Evolutionary conservation across 2,888 invertebrate genomes (phyloP).

Genomic region (Phalera bucephala): DNA sequence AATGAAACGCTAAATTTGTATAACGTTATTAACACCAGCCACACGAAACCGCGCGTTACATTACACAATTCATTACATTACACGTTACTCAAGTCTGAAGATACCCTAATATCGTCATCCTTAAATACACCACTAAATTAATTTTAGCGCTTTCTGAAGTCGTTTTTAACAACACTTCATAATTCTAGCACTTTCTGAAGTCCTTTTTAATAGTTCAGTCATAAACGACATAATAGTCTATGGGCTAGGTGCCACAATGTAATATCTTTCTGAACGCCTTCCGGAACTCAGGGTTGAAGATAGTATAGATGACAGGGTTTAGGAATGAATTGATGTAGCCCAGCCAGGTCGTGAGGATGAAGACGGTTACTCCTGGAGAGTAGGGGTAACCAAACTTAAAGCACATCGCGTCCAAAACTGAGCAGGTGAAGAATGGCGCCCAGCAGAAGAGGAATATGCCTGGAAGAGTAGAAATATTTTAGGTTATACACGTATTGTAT

Average conservation of each 20-base stretch:
- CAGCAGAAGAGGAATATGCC: constrained; percentile 99
- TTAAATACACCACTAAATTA: too few relatives aligned
- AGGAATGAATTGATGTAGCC: constrained; percentile 98
- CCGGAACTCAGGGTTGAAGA: constrained; percentile 98
- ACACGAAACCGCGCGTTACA: too few relatives aligned
- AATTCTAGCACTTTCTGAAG: too few relatives aligned
- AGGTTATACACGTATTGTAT: too few relatives aligned
- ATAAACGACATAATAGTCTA: constrained; percentile 67
- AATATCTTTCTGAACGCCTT: constrained; percentile 98
- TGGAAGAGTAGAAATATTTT: constrained; percentile 72
- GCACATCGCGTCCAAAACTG: constrained; percentile 98
- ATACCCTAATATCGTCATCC: too few relatives aligned
- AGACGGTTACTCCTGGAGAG: constrained; percentile 93
- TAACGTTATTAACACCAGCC: too few relatives aligned
- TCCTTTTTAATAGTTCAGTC: constrained; percentile 24
- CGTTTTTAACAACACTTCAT: too few relatives aligned
- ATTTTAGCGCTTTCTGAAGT: too few relatives aligned
- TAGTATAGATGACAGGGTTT: constrained; percentile 96
- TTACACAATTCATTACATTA: too few relatives aligned
- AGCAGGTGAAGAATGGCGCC: constrained; percentile 99
- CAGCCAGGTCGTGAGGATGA: constrained; percentile 97
- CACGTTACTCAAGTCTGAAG: too few relatives aligned
- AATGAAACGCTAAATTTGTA: too few relatives aligned
- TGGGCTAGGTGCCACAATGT: constrained; percentile 84
- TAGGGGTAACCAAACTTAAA: constrained; percentile 91